These are phyloP conservation scores for Egretta garzetta DNA, from an alignment of 2,113 vertebrate species.

Conservation along the genomic window DNA sequence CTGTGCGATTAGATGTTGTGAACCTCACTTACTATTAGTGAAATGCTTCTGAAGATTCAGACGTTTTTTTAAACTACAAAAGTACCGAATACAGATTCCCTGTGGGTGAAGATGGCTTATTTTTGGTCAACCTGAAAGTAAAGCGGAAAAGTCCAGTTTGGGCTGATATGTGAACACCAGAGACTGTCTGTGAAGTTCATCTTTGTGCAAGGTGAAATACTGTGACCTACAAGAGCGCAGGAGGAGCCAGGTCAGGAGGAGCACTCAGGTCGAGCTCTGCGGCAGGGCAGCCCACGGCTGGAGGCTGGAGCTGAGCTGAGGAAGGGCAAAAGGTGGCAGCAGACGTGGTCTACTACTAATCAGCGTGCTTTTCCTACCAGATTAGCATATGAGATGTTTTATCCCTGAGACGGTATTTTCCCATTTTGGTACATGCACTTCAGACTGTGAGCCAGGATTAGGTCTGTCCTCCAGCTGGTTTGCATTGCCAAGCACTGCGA, in stretches of 20 bases:
- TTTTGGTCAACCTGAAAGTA: background rate
- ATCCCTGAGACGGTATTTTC: background rate
- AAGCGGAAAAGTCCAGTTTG: background rate
- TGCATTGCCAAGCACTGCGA: background rate
- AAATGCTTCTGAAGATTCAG: background rate
- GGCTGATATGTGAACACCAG: background rate
- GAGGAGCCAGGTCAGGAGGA: background rate
- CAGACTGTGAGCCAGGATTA: background rate
- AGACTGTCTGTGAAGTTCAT: background rate
- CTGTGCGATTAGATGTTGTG: background rate
- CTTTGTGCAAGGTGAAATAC: background rate
- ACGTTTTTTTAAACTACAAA: background rate
- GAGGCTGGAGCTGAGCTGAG: background rate
- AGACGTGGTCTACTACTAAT: background rate
- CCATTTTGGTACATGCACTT: background rate
- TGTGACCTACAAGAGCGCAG: background rate
- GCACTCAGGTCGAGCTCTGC: rapidly evolving
- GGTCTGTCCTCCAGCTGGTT: background rate
- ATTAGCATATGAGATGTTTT: background rate
- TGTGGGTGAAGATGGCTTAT: background rate
- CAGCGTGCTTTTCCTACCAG: background rate
- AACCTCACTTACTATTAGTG: background rate
- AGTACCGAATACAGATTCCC: background rate
- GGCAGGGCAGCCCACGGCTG: background rate
- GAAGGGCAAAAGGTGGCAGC: background rate